A percentile compares a stretch with the other conserved stretches of the same genome.
phyloP scores from a whole-genome alignment of 2,797 vertebrate species.

The Acropternis orthonyx region DNA sequence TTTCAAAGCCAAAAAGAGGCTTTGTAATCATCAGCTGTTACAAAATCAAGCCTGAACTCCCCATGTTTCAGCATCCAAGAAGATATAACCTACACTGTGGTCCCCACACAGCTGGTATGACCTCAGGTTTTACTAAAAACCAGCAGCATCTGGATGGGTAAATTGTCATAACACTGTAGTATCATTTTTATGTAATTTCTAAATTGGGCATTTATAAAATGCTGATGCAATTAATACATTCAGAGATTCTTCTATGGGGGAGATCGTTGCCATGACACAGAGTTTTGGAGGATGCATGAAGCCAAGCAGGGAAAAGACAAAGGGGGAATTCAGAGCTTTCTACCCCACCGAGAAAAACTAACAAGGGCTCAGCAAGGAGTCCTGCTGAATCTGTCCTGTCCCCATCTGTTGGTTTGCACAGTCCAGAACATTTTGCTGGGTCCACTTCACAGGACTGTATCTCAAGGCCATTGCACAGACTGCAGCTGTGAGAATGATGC shows the following conservation, averaged over 20 bases:
- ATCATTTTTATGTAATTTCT: neutral
- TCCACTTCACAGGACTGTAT: neutral
- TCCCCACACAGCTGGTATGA: neutral
- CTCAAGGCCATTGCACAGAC: neutral
- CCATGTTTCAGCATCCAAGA: neutral
- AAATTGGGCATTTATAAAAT: neutral
- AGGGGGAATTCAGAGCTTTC: neutral
- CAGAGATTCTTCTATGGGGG: neutral
- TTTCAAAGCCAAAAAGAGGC: neutral
- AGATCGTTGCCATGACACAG: neutral
- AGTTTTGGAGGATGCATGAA: neutral
- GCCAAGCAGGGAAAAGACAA: neutral
- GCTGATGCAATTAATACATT: neutral
- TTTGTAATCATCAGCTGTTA: neutral
- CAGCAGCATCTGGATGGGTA: neutral
- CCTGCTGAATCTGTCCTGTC: neutral
- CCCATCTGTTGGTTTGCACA: neutral
- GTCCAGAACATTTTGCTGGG: neutral
- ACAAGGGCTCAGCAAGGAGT: neutral
- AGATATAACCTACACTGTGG: neutral
- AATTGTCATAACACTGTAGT: accelerated
- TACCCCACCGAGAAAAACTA: neutral
- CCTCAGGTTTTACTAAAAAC: neutral
- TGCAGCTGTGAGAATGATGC: neutral
- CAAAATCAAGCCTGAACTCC: neutral